A percentile compares a stretch with the other conserved stretches of the same genome.
These are phyloP conservation scores for Orussus abietinus DNA, from an alignment of 1,140 invertebrate genomes.

Conservation along the genomic window DNA sequence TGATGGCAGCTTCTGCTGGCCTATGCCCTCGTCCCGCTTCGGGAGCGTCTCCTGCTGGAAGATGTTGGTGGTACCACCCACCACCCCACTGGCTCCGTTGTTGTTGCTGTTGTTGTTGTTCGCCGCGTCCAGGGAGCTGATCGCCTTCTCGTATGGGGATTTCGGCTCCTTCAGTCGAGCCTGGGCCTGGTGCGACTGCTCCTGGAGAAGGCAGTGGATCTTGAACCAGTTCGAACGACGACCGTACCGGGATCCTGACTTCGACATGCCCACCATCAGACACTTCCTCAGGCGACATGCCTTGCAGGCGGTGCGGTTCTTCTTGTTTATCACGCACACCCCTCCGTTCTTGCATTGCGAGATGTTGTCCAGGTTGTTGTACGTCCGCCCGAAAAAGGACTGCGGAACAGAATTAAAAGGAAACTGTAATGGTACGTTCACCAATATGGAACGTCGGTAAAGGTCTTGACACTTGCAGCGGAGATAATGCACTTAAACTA, in stretches of 20 bases:
- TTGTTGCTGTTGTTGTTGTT: slow-evolving; percentile 44
- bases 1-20: background rate
- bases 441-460: background rate
- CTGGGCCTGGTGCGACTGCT: slow-evolving; percentile 59
- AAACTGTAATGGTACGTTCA: slow-evolving; percentile 8
- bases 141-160: slow-evolving; percentile 38
- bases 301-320: slow-evolving; percentile 92
- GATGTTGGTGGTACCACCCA: slow-evolving; percentile 36
- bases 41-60: slow-evolving; percentile 27
- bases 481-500: no score
- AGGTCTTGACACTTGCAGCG: background rate
- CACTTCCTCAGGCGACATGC: slow-evolving; percentile 90
- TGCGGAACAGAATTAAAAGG: slow-evolving; percentile 42
- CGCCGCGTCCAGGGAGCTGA: slow-evolving; percentile 41
- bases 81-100: slow-evolving; percentile 44
- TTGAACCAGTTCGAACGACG: slow-evolving; percentile 90
- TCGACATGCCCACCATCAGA: slow-evolving; percentile 90
- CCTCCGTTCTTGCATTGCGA: slow-evolving; percentile 90
- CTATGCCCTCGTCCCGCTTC: slow-evolving; percentile 27
- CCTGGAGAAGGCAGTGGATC: slow-evolving; percentile 80
- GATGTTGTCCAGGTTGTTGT: slow-evolving; percentile 90
- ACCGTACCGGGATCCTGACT: slow-evolving; percentile 84
- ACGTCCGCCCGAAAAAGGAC: slow-evolving; percentile 95
- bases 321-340: slow-evolving; percentile 90
- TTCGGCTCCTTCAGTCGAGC: slow-evolving; percentile 40